A percentile compares a stretch with the other conserved stretches of the same genome.
These are phyloP conservation scores for Microplitis demolitor DNA, from an alignment of 1,140 invertebrate species.

Conservation along the genomic window DNA sequence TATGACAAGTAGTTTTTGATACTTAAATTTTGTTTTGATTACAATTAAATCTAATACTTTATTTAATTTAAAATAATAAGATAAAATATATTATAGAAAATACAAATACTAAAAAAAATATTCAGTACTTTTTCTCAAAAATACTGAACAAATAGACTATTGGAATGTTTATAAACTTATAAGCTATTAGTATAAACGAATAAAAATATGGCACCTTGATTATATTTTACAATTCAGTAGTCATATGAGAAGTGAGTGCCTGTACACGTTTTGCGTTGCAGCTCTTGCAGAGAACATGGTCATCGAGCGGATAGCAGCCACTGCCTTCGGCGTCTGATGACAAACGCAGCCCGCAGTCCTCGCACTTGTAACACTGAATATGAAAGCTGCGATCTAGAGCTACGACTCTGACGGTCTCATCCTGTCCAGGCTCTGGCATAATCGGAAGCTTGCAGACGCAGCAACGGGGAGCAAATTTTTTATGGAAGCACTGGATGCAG, in stretches of 20 bases:
- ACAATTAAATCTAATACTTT: too few relatives aligned
- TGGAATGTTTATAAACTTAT: too few relatives aligned
- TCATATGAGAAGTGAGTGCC: constrained; percentile 80
- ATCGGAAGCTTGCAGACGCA: constrained; percentile 95
- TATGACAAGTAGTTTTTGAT: too few relatives aligned
- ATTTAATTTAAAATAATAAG: too few relatives aligned
- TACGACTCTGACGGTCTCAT: constrained; percentile 96
- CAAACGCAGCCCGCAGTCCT: constrained; percentile 92
- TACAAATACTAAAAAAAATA: too few relatives aligned
- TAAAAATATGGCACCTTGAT: too few relatives aligned
- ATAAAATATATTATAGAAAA: too few relatives aligned
- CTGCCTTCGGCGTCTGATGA: constrained; percentile 93
- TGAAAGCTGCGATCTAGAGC: constrained; percentile 97
- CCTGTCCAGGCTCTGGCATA: constrained; percentile 93
- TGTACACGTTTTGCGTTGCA: constrained; percentile 95
- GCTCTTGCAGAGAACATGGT: constrained; percentile 94
- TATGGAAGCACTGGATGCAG: constrained; percentile 99
- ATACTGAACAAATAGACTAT: too few relatives aligned
- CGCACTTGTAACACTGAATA: constrained; percentile 95
- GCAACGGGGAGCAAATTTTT: constrained; percentile 99
- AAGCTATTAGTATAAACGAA: too few relatives aligned
- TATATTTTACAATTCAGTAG: constrained; percentile 71
- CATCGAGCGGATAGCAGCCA: constrained; percentile 96
- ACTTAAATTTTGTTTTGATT: too few relatives aligned
- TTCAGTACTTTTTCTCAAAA: too few relatives aligned